A percentile compares a stretch with the other conserved stretches of the same genome.
Evolutionary conservation across 2,888 invertebrate genomes (phyloP).

Genomic region (Melinopterus prodromus): DNA sequence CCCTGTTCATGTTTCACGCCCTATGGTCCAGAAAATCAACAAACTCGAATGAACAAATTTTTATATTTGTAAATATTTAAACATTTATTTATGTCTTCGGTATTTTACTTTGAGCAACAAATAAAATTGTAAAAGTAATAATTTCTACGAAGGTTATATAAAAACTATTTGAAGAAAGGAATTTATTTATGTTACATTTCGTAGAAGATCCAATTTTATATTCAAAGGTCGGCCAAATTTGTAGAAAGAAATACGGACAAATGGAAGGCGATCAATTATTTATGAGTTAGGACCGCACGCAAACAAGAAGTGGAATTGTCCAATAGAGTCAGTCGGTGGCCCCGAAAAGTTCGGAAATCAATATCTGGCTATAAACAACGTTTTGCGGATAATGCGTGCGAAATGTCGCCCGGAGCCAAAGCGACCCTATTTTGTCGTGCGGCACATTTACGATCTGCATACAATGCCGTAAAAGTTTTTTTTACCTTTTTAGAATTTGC

Average conservation of each 20-base stretch:
- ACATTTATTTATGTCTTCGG: too few species aligned
- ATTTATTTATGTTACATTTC: too few species aligned
- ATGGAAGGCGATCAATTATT: background rate
- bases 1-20: background rate
- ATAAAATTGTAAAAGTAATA: too few species aligned
- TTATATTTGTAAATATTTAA: too few species aligned
- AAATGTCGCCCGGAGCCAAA: background rate
- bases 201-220: background rate
- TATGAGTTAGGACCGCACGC: background rate
- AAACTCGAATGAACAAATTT: too few species aligned
- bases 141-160: too few species aligned
- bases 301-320: background rate
- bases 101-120: too few species aligned
- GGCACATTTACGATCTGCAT: too few species aligned
- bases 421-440: too few species aligned
- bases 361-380: background rate
- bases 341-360: background rate
- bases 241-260: background rate
- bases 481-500: too few species aligned
- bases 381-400: background rate
- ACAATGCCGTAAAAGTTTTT: too few species aligned
- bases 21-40: background rate
- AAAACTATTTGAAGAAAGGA: too few species aligned
- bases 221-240: conserved; percentile 4
- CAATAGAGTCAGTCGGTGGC: background rate